phyloP scores from a whole-genome alignment of 2,888 invertebrate species.

The Acronicta leporina region DNA sequence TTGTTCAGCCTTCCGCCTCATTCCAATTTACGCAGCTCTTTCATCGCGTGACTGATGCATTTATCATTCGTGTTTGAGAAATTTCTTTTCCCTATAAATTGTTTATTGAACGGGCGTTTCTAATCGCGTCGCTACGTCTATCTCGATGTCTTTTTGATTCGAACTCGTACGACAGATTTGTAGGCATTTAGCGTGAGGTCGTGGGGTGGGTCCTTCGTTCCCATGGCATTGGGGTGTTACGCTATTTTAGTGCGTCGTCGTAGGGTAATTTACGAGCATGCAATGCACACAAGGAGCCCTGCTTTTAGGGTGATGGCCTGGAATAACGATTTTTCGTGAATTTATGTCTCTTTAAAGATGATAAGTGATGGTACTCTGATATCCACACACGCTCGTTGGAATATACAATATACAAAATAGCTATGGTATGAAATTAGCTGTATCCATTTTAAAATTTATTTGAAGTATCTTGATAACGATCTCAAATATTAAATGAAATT shows the following conservation, averaged over 20 bases:
- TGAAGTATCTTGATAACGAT: constrained; percentile 54
- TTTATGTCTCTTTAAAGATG: constrained; percentile 75
- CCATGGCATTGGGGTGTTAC: constrained; percentile 86
- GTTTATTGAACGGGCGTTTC: constrained; percentile 84
- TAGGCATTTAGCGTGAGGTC: constrained; percentile 80
- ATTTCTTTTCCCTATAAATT: constrained; percentile 79
- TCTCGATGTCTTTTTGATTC: constrained; percentile 85
- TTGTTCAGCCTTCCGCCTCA: constrained; percentile 74
- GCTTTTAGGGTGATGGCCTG: constrained; percentile 83
- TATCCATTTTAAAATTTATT: constrained; percentile 42
- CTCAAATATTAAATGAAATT: constrained; percentile 63
- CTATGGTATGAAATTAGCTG: constrained; percentile 42
- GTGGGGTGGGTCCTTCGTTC: constrained; percentile 76
- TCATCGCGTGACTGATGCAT: constrained; percentile 81
- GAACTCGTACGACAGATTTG: constrained; percentile 80
- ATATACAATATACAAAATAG: constrained; percentile 51
- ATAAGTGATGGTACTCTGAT: constrained; percentile 55
- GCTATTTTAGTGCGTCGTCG: constrained; percentile 87
- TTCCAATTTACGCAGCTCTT: constrained; percentile 78
- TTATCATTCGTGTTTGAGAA: constrained; percentile 77
- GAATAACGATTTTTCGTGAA: constrained; percentile 80
- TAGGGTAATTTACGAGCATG: constrained; percentile 84
- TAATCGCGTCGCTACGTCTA: constrained; percentile 77
- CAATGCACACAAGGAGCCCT: constrained; percentile 75
- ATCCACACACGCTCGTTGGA: constrained; percentile 39